These are phyloP conservation scores for Lutjanus campechanus DNA, from an alignment of 2,797 vertebrate species.

Conservation along the genomic window DNA sequence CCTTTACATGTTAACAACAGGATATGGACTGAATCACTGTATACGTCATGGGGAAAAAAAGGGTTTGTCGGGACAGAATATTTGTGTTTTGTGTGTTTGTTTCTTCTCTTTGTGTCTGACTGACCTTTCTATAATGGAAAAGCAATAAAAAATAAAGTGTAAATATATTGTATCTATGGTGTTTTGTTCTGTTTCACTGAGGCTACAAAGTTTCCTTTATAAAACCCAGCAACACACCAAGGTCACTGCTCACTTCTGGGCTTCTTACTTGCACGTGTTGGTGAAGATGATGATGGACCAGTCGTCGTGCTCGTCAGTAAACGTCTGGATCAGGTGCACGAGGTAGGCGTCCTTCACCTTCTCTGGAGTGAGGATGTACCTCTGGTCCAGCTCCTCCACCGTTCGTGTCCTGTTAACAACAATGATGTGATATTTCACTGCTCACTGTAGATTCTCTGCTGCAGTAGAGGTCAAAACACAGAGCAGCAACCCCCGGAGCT, in stretches of 20 bases:
- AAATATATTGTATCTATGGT: too few species aligned
- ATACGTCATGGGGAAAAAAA: too few species aligned
- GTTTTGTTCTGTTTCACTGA: neutral
- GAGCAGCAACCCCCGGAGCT: neutral
- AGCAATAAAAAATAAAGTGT: too few species aligned
- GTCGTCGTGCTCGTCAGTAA: constrained; percentile 92
- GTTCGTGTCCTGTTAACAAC: constrained; percentile 87
- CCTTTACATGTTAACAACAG: too few species aligned
- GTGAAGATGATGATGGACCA: constrained; percentile 98
- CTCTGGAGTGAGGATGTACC: constrained; percentile 94
- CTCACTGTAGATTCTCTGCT: neutral
- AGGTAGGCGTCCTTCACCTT: constrained; percentile 95
- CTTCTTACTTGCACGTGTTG: constrained; percentile 96
- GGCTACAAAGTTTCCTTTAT: neutral
- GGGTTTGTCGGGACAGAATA: too few species aligned
- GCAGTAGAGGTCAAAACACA: neutral
- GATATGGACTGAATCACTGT: too few species aligned
- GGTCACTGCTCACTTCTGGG: too few species aligned
- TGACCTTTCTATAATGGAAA: too few species aligned
- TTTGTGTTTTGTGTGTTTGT: too few species aligned
- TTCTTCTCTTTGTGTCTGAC: too few species aligned
- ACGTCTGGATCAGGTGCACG: constrained; percentile 93
- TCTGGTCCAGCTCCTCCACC: constrained; percentile 93
- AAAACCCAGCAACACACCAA: too few species aligned
- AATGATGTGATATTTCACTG: neutral